Conservation (phyloP, 2,113 vertebrate species). For the Leucoraja erinaceus region DNA sequence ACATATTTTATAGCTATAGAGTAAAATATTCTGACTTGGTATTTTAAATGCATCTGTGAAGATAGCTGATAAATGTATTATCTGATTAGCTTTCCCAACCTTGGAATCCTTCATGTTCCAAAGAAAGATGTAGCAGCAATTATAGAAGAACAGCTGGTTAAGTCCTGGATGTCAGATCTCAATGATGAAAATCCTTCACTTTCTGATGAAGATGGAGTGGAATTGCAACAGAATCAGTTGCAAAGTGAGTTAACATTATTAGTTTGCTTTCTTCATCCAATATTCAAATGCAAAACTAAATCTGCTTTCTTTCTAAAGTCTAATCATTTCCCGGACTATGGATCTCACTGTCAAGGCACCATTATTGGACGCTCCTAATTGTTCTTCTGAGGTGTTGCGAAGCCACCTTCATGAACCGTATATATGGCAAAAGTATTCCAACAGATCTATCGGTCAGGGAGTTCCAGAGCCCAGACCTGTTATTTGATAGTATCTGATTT, state of each 20-base stretch:
- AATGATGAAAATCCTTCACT: background rate
- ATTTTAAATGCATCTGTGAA: background rate
- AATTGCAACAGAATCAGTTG: background rate
- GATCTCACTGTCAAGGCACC: too few relatives aligned
- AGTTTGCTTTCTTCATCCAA: background rate
- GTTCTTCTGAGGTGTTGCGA: too few relatives aligned
- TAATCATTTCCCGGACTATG: too few relatives aligned
- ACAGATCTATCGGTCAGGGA: too few relatives aligned
- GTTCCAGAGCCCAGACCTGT: background rate
- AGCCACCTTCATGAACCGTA: too few relatives aligned
- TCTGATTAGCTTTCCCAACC: constrained; percentile 37
- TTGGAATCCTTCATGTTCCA: constrained; percentile 39
- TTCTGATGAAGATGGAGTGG: background rate
- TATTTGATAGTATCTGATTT: background rate
- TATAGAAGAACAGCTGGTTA: constrained; percentile 38
- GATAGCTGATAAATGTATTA: background rate
- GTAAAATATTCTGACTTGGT: background rate
- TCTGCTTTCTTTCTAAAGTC: too few relatives aligned
- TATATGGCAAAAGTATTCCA: too few relatives aligned
- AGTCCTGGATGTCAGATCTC: constrained; percentile 13
- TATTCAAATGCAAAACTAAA: background rate
- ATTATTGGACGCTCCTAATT: too few relatives aligned
- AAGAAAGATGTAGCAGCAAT: constrained; percentile 30
- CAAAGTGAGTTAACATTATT: constrained; percentile 17
- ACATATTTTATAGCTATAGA: background rate